Base-by-base conservation (phyloP, 2,888 invertebrate genomes). In the Saturnia japonica region DNA sequence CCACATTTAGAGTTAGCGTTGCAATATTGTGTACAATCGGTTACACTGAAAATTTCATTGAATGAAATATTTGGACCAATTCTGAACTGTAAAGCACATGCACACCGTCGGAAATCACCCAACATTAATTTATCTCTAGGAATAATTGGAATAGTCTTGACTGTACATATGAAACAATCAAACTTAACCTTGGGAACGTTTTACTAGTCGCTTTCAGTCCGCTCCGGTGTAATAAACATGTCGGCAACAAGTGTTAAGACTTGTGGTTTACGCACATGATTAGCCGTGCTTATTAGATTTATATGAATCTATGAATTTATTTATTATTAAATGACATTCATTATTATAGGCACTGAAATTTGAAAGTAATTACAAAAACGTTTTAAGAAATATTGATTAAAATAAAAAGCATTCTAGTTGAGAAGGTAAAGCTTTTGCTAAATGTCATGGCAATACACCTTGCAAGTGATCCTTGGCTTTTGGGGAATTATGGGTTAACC, bases 111-210 rank as follows among this genome's bases (percentile, higher is more conserved):
- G 57, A 12, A 73, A 73, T 78, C 0, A 64, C 67, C 25, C 47
- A 64, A 69, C 4, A 42, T 70, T 25, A 75, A 73, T 72, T 77
- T 69, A 75, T 74, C 68, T 68, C 68, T 62, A 62, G 57, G 12
- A 77, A 73, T 78, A 80, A 80, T 80, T 80, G 78, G 74, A 75
- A 77, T 72, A 75, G 72, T 75, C 75, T 14, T 60, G 28, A 60
- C 57, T 60, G 75, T 78, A 79, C 77, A 78, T 81, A 82, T 79
- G 79, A 78, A 89, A 91, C 90, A 91, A 89, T 91, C 88, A 89
- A 87, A 89, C 78, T 84, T 89, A 87, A 90, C 92, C 91, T 91
- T 91, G 89, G 81, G 73, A 87, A 78, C 81, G 77, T 83, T 91
- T 91, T 89, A 90, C 85, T 88, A 88, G 83, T 82, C 79, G 81